Conservation (phyloP, 1,140 invertebrate genomes). For the Pogonus chalceus region DNA sequence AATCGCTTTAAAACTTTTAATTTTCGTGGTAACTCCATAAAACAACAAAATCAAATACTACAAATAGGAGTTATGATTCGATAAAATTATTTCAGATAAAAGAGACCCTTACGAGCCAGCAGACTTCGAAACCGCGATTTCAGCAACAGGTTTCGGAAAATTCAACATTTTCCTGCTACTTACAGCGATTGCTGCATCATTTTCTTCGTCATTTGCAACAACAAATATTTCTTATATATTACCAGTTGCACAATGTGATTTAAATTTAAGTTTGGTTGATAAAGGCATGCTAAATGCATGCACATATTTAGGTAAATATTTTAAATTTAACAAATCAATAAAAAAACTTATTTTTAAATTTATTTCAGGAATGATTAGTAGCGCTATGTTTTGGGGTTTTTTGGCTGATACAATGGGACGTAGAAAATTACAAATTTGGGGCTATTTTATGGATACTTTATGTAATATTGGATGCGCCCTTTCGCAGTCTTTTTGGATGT, state of each 20-base stretch:
- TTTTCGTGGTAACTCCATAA: too few species aligned
- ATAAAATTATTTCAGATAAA: not conserved
- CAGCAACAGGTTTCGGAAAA: constrained; percentile 43
- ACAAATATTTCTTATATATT: constrained; percentile 56
- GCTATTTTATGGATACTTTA: constrained; percentile 54
- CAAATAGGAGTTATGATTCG: too few species aligned
- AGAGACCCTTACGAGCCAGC: constrained; percentile 6
- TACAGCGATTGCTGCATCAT: constrained; percentile 49
- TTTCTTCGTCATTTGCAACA: constrained; percentile 53
- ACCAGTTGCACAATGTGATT: constrained; percentile 59
- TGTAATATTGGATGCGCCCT: constrained; percentile 54
- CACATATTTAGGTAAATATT: constrained; percentile 49
- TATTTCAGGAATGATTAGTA: constrained; percentile 60
- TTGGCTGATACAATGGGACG: constrained; percentile 63
- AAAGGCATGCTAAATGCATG: constrained; percentile 59
- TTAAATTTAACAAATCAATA: constrained; percentile 6
- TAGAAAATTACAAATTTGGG: constrained; percentile 53
- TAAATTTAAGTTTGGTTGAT: constrained; percentile 48
- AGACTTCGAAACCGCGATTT: constrained; percentile 38
- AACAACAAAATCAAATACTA: too few species aligned
- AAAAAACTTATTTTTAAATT: not conserved
- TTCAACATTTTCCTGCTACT: constrained; percentile 55
- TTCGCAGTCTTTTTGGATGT: constrained; percentile 56
- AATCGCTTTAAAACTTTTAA: too few species aligned
- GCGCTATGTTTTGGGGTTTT: constrained; percentile 68